These are phyloP conservation scores for Orchestes rusci DNA, from an alignment of 2,888 invertebrate species.

Conservation along the genomic window DNA sequence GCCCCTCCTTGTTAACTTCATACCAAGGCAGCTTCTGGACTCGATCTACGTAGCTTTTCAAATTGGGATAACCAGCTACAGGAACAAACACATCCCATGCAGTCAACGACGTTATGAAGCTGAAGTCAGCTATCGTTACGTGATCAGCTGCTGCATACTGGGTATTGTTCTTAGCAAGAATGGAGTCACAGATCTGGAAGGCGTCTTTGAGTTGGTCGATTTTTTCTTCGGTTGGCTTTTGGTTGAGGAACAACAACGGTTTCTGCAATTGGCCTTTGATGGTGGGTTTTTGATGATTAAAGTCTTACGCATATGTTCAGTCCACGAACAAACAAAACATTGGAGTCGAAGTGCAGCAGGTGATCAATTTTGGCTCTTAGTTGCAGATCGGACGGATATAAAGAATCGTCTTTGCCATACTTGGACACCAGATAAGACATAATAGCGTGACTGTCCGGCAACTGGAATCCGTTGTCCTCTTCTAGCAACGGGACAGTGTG, in stretches of 20 bases:
- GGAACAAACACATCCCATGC: conserved; percentile 7
- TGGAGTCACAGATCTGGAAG: conserved; percentile 40
- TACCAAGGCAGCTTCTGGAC: conserved; percentile 28
- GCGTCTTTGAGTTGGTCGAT: conserved; percentile 17
- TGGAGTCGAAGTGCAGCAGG: conserved; percentile 48
- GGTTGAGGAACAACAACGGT: no score
- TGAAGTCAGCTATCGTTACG: conserved; percentile 29
- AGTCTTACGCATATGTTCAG: conserved; percentile 12
- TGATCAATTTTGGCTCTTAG: conserved; percentile 49
- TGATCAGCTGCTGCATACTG: conserved; percentile 27
- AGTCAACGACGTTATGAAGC: conserved; percentile 24
- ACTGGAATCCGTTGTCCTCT: conserved; percentile 42
- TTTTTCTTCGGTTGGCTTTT: no score
- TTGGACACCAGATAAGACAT: conserved; percentile 45
- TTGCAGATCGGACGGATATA: conserved; percentile 49
- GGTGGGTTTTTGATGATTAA: no score
- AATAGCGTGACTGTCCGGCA: conserved; percentile 45
- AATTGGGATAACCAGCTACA: conserved; percentile 30
- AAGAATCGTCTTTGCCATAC: conserved; percentile 45
- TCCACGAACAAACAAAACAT: conserved; percentile 43
- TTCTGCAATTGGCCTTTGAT: no score
- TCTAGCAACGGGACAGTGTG: conserved; percentile 50
- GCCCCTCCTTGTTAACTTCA: conserved; percentile 19
- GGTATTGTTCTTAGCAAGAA: conserved; percentile 36
- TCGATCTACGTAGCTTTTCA: conserved; percentile 27